Evolutionary conservation across 2,113 vertebrate genomes (phyloP).

Genomic region (Macroglossus sobrinus): DNA sequence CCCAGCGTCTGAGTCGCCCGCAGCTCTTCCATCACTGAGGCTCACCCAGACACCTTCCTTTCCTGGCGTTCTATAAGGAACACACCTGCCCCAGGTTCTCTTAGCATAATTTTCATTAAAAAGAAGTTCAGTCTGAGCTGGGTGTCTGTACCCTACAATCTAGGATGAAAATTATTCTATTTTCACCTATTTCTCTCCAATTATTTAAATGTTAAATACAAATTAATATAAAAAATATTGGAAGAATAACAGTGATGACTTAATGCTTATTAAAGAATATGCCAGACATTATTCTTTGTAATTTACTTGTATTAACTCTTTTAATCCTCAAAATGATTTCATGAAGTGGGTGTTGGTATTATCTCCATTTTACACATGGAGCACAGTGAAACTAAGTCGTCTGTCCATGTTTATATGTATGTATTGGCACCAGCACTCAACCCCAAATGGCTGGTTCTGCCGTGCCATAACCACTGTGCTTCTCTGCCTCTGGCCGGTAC

Average conservation of each 20-base stretch:
- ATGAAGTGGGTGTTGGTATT: background rate
- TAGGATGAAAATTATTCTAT: background rate
- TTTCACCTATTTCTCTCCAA: background rate
- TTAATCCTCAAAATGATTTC: background rate
- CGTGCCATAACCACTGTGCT: background rate
- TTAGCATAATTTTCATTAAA: background rate
- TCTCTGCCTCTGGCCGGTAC: fast-evolving
- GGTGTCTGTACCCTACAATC: background rate
- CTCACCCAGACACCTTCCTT: background rate
- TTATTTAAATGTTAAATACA: background rate
- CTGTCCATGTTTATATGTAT: background rate
- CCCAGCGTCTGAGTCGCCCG: fast-evolving
- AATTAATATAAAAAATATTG: background rate
- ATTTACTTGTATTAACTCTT: background rate
- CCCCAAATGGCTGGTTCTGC: background rate
- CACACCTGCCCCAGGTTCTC: background rate
- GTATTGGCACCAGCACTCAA: background rate
- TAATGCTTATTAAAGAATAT: background rate
- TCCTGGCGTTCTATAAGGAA: background rate
- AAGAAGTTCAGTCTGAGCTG: background rate
- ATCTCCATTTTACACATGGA: background rate
- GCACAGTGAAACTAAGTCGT: background rate
- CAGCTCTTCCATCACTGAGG: background rate
- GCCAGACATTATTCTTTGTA: background rate
- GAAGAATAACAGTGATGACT: background rate